phyloP scores from a whole-genome alignment of 2,888 invertebrate genomes.

The Philonicus albiceps region DNA sequence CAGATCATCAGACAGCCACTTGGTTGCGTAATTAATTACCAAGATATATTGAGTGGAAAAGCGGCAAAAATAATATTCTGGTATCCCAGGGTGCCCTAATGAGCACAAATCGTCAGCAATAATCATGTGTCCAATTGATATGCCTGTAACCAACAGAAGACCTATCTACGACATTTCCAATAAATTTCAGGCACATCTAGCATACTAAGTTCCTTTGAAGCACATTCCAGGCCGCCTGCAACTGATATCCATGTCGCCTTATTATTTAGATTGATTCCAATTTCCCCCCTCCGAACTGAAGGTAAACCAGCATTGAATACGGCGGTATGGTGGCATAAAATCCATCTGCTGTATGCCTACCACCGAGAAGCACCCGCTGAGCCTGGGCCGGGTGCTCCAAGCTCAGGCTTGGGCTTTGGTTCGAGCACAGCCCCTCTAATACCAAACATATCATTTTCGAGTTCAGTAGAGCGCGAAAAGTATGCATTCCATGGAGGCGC shows the following conservation, averaged over 20 bases:
- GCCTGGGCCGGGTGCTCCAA: background rate
- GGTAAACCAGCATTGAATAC: background rate
- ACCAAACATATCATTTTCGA: slow-evolving; percentile 42
- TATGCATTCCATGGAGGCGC: slow-evolving; percentile 18
- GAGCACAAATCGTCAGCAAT: background rate
- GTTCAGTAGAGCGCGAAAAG: slow-evolving; percentile 43
- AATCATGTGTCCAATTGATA: background rate
- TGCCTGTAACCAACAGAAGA: background rate
- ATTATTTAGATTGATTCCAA: slow-evolving; percentile 37
- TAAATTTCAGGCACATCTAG: slow-evolving; percentile 4
- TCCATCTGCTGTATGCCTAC: background rate
- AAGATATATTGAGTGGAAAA: background rate
- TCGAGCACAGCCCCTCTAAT: background rate
- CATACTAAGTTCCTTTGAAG: background rate
- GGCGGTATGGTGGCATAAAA: background rate
- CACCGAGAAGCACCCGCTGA: background rate
- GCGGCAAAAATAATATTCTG: background rate
- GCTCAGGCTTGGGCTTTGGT: background rate
- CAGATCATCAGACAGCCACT: background rate
- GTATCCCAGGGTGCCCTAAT: background rate
- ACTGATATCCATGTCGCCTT: slow-evolving; percentile 28
- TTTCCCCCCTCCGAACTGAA: slow-evolving; percentile 3
- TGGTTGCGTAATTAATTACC: background rate
- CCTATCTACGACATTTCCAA: background rate
- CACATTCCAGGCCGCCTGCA: slow-evolving; percentile 1